A percentile compares a stretch with the other conserved stretches of the same genome.
These are phyloP conservation scores for Amblyopsis rosae DNA, from an alignment of 2,113 vertebrate genomes.

Conservation along the genomic window DNA sequence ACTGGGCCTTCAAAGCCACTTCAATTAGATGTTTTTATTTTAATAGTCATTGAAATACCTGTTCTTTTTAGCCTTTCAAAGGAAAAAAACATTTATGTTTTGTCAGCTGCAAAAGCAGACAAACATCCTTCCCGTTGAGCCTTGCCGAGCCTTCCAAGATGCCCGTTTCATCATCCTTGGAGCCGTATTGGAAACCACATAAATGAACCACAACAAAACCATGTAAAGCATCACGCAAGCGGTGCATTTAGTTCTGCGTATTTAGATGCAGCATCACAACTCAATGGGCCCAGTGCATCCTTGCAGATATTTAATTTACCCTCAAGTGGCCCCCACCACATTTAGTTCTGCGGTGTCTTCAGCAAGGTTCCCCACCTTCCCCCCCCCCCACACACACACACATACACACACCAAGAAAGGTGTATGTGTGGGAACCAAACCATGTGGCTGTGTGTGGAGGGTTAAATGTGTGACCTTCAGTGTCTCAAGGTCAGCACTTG, in stretches of 20 bases:
- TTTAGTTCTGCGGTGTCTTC: slow-evolving; percentile 49
- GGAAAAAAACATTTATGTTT: slow-evolving; percentile 37
- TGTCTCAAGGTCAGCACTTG: slow-evolving; percentile 67
- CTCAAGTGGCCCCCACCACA: slow-evolving; percentile 63
- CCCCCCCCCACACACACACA: no score
- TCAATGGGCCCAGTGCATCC: slow-evolving; percentile 60
- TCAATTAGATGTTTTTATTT: slow-evolving; percentile 21
- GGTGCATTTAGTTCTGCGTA: slow-evolving; percentile 30
- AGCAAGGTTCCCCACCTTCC: slow-evolving; percentile 63
- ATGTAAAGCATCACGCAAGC: slow-evolving; percentile 20
- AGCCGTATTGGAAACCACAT: slow-evolving; percentile 10
- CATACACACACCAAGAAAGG: not conserved
- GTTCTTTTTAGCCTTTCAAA: not conserved
- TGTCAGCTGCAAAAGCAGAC: slow-evolving; percentile 7
- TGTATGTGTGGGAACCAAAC: no score
- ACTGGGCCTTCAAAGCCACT: slow-evolving; percentile 27
- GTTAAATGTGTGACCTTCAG: slow-evolving; percentile 68
- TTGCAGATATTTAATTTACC: slow-evolving; percentile 74
- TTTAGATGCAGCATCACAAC: slow-evolving; percentile 58
- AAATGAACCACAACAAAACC: slow-evolving; percentile 45
- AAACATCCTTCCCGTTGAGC: slow-evolving; percentile 2
- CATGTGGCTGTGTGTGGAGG: slow-evolving; percentile 37
- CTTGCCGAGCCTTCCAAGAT: slow-evolving; percentile 11
- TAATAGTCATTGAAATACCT: slow-evolving; percentile 16
- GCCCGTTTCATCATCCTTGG: slow-evolving; percentile 18